Conservation (phyloP, 2,797 vertebrate genomes). For the Cossypha niveicapilla region DNA sequence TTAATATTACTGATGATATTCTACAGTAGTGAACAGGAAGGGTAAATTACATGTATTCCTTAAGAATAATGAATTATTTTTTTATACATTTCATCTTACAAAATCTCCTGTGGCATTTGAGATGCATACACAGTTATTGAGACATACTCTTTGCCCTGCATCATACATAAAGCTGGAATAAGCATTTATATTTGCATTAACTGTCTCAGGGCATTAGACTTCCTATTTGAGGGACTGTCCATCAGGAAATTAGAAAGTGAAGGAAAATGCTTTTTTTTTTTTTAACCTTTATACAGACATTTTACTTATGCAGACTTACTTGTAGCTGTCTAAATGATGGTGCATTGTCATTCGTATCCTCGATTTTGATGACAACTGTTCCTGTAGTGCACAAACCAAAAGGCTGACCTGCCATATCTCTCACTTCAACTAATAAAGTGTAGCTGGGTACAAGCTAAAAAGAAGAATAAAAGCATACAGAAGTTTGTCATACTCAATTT, state of each 20-base stretch:
- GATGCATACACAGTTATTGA: not conserved
- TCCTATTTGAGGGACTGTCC: not conserved
- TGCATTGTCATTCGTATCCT: conserved; percentile 86
- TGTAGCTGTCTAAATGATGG: conserved; percentile 76
- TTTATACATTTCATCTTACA: not conserved
- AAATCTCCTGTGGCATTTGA: not conserved
- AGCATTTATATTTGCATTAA: not conserved
- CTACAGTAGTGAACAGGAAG: not conserved
- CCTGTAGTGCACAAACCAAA: conserved; percentile 76
- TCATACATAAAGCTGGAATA: not conserved
- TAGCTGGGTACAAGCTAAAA: conserved; percentile 76
- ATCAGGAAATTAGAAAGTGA: not conserved
- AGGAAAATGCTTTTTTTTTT: not conserved
- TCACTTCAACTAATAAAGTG: conserved; percentile 72
- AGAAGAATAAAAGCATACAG: not conserved
- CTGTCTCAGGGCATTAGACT: not conserved
- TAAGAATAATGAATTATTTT: not conserved
- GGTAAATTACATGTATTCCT: not conserved
- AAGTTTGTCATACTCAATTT: not conserved
- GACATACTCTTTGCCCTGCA: not conserved
- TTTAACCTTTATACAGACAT: not conserved
- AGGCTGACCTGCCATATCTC: conserved; percentile 78
- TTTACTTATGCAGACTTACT: conserved; percentile 75
- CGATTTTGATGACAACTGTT: conserved; percentile 75
- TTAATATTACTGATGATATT: not conserved